Evolutionary conservation across 2,113 vertebrate species (phyloP).

Genomic region (Amazona guildingii): DNA sequence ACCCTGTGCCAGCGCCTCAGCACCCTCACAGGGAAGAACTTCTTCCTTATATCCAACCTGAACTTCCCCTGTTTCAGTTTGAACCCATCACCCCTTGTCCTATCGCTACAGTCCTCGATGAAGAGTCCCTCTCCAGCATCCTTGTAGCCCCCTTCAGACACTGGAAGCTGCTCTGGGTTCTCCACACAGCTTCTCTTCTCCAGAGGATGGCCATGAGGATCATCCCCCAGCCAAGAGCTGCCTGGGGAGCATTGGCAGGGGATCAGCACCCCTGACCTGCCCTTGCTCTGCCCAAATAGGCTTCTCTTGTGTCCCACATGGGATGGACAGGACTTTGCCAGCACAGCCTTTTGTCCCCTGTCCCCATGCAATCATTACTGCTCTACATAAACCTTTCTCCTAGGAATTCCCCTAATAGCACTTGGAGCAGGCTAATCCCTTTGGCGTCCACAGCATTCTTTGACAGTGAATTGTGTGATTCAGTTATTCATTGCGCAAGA

Average conservation of each 20-base stretch:
- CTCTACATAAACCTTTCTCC: not conserved
- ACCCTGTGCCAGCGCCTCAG: too few species aligned
- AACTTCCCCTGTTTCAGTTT: not conserved
- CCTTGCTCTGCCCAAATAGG: accelerated
- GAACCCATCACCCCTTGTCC: not conserved
- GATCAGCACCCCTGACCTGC: accelerated
- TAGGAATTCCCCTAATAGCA: not conserved
- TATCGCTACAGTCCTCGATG: not conserved
- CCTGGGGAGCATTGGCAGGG: accelerated
- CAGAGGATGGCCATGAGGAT: not conserved
- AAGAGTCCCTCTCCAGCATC: not conserved
- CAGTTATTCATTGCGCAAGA: not conserved
- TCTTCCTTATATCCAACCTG: not conserved
- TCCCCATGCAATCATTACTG: not conserved
- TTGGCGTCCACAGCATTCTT: not conserved
- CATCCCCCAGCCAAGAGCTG: not conserved
- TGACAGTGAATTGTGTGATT: not conserved
- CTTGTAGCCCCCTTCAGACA: not conserved
- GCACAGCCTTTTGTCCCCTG: not conserved
- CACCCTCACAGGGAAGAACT: too few species aligned
- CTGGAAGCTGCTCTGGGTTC: not conserved
- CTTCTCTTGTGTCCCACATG: accelerated
- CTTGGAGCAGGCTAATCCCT: not conserved
- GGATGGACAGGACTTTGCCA: not conserved
- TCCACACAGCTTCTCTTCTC: not conserved